Evolutionary conservation across 1,140 invertebrate species (phyloP), one percentile per base, ranked within the genome.

Genomic region (Mamestra configurata): DNA sequence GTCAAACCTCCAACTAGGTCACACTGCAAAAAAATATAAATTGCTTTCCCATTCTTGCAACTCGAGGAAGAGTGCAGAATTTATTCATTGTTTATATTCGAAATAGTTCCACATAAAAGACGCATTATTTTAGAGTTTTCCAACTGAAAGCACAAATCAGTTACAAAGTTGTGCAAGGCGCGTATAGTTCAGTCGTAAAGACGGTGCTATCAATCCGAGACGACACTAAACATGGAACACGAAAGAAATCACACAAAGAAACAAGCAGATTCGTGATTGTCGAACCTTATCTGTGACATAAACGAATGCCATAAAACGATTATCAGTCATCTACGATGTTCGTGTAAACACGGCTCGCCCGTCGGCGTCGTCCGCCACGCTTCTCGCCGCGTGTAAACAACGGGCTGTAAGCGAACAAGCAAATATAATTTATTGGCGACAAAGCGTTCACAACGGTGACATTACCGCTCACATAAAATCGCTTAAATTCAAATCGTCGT

Each of bases 401-500:
- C 57, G 46, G 57, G 22, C 40, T 61, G 24, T 76, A 76, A 76
- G 49, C 57, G 73, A 76, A 76, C 73, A 64, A 76, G 22, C 57
- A 55, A 76, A 75, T 75, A 75, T 75, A 75, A 75, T 75, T 75
- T 75, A 79, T 76, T 79, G 55, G 22, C 66, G 37, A 53, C 37
- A 66, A 72, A 77, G 68, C 43, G 72, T 22, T 68, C 51, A 79
- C 77, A 57, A 79, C 78, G 73, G 68, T 81, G 75, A 31, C 57
- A 77, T 81, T 61, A 75, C 78, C 27, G 51, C 55, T 64, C 51
- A 79, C 70, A 83, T 85, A 79, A 84, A 86, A 86, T 82, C 77
- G 82, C 81, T 87, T 87, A 84, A 87, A 88, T 84, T 86, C 82
- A 87, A 88, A 87, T 88, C 81, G 84, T 82, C 81, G 79, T 89